Base-by-base conservation (phyloP, 2,797 vertebrate genomes). In the Gymnoscopelus braueri region DNA sequence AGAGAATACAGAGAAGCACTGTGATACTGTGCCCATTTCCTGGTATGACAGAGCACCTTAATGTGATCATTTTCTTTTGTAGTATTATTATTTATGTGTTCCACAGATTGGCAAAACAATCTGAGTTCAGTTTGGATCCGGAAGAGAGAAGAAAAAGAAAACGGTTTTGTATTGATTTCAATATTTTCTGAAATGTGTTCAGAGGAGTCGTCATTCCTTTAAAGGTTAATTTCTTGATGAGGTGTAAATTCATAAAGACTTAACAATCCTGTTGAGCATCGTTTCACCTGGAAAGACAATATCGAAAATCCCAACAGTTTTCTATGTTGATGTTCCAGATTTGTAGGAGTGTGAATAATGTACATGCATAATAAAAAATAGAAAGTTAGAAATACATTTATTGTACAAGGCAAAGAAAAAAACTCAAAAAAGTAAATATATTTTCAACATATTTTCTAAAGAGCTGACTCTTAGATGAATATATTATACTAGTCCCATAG, bases 391-490 rank as follows among this genome's bases (percentile, higher is more conserved):
- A 61, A 78, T 72, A 78, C 75, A 71, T 85, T 76, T 82, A 84
- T 78, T 87, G 70, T 87, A 80, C 65, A 75, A 77, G 80, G 32
- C 67, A 79, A 77, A 57, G 47, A 61, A 72, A 77, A 86, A 86
- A 79, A 80, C 2, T 39, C 39, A 19, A 63, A 88, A 88, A 86
- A 81, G 72, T 83, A 83, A 69, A 88, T 93, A 92, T 91, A 93
- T 93, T 91, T 92, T 89, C 92, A 79, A 91, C 84, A 80, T 90
- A 87, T 93, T 94, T 94, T 93, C 79, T 92, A 92, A 92, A 89
- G 39, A 84, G 86, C 64, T 70, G 65, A 85, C 82, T 82, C 67
- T 68, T 85, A 89, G 87, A 83, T 57, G 48, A 83, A 86, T 84
- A 78, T 87, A 82, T 87, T 86, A 82, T 84, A 78, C 70, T 88